These are phyloP conservation scores for Tinea semifulvella DNA, from an alignment of 2,888 invertebrate genomes.

Conservation along the genomic window DNA sequence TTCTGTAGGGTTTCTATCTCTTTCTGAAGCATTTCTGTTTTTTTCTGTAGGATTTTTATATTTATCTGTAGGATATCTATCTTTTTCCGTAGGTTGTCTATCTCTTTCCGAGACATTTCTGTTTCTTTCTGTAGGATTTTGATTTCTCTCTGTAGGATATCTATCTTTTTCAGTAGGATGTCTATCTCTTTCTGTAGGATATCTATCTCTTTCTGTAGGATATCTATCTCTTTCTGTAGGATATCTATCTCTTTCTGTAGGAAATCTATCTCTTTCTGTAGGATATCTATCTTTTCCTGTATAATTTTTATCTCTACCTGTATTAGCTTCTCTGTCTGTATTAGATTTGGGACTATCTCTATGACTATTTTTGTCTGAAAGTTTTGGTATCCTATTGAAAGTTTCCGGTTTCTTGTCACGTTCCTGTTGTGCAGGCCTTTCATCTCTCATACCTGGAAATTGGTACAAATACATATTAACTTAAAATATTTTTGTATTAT, in stretches of 20 bases:
- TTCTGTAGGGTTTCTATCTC: constrained; percentile 26
- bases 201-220: too few species aligned
- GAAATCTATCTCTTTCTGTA: constrained; percentile 14
- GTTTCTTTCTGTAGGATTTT: too few species aligned
- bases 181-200: too few species aligned
- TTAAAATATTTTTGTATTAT: neutral
- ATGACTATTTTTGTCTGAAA: constrained; percentile 24
- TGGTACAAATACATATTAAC: constrained; percentile 23
- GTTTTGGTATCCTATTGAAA: constrained; percentile 12
- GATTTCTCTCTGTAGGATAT: too few species aligned
- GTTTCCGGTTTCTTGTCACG: constrained; percentile 39
- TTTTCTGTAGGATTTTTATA: constrained; percentile 22
- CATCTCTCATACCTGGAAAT: constrained; percentile 36
- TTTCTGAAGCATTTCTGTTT: constrained; percentile 21
- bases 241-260: constrained; percentile 14
- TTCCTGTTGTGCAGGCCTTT: constrained; percentile 34
- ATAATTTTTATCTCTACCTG: too few species aligned
- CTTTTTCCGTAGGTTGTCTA: too few species aligned
- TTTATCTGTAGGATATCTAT: constrained; percentile 19
- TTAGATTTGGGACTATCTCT: too few species aligned
- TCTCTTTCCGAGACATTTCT: too few species aligned
- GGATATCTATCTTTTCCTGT: constrained; percentile 14
- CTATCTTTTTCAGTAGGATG: too few species aligned
- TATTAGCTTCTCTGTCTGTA: too few species aligned
- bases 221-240: constrained; percentile 15